Conservation (phyloP, 2,797 vertebrate genomes). For the Pseudochirops corinnae region DNA sequence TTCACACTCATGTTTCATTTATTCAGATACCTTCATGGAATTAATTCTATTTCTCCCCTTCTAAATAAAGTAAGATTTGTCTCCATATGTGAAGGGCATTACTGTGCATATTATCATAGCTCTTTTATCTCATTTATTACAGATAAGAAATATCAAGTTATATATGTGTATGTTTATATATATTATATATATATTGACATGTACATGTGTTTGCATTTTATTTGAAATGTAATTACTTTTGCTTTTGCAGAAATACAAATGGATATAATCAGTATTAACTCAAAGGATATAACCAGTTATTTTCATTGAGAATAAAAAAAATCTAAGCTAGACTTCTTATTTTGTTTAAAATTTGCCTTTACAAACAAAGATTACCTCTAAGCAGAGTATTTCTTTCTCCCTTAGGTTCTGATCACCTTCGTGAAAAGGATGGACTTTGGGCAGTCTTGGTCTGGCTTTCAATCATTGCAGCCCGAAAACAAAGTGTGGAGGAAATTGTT, state of each 20-base stretch:
- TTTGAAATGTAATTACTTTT: constrained; percentile 43
- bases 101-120: background rate
- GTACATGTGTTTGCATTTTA: background rate
- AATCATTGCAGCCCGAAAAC: constrained; percentile 93
- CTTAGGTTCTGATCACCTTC: constrained; percentile 96
- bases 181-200: background rate
- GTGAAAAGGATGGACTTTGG: constrained; percentile 98
- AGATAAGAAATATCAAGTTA: background rate
- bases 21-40: background rate
- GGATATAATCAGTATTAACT: background rate
- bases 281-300: background rate
- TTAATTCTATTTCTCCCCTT: background rate
- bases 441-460: constrained; percentile 97
- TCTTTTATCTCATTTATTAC: constrained; percentile 12
- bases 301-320: constrained; percentile 8
- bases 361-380: background rate
- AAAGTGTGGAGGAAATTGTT: constrained; percentile 95
- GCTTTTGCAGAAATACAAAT: constrained; percentile 19
- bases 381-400: constrained; percentile 61
- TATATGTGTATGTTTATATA: background rate
- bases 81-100: background rate
- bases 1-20: background rate
- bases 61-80: background rate
- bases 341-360: constrained; percentile 37
- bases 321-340: constrained; percentile 5